These are phyloP conservation scores for Deilephila elpenor DNA, from an alignment of 2,888 invertebrate species.

Conservation along the genomic window DNA sequence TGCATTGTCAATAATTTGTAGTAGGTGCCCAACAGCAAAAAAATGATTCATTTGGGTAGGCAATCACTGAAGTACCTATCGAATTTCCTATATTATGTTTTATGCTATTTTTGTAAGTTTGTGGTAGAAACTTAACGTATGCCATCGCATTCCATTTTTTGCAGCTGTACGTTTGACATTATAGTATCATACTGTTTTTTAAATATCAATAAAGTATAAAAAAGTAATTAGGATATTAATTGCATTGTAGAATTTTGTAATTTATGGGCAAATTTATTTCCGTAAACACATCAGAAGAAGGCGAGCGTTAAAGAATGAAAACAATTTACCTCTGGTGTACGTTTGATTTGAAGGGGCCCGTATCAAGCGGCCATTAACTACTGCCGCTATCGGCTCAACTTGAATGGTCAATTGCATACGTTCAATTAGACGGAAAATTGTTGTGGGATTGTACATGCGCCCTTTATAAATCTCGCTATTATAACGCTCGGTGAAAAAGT, in stretches of 20 bases:
- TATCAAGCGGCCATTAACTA: conserved; percentile 75
- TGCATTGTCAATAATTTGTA: too few species aligned
- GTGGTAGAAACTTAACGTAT: too few species aligned
- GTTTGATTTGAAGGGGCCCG: conserved; percentile 62
- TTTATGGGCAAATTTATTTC: not conserved
- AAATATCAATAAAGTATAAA: not conserved
- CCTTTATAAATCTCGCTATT: conserved; percentile 29
- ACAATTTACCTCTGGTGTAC: conserved; percentile 44
- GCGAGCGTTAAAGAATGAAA: conserved; percentile 9
- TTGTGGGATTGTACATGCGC: conserved; percentile 60
- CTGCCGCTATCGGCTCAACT: conserved; percentile 68
- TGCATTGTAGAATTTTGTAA: not conserved
- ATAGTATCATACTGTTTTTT: too few species aligned
- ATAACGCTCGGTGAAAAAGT: conserved; percentile 10
- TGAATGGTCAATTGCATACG: conserved; percentile 78
- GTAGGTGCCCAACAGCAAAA: too few species aligned
- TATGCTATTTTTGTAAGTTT: too few species aligned
- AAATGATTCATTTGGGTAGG: too few species aligned
- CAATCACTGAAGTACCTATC: too few species aligned
- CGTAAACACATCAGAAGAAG: conserved; percentile 10
- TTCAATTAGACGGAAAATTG: conserved; percentile 83
- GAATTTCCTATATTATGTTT: too few species aligned
- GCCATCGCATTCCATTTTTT: too few species aligned
- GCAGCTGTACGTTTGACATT: too few species aligned
- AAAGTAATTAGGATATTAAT: not conserved